Evolutionary conservation across 1,140 invertebrate genomes (phyloP).

Genomic region (Papilio machaon): DNA sequence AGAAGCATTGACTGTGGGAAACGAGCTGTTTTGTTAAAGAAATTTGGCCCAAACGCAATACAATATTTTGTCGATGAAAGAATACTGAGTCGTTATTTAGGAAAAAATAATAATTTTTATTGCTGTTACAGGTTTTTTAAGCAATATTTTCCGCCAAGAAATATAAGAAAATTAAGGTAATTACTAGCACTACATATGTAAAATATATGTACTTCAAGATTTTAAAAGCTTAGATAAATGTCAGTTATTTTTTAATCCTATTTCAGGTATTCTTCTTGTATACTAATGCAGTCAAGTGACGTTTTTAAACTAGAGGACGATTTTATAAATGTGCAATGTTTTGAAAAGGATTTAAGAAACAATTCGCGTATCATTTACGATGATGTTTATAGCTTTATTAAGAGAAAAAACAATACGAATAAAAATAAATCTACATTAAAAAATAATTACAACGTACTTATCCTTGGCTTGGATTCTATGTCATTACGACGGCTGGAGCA

Average conservation of each 20-base stretch:
- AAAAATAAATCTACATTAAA: constrained; percentile 49
- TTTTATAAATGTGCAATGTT: constrained; percentile 80
- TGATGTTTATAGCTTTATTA: constrained; percentile 62
- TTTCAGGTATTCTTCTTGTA: constrained; percentile 61
- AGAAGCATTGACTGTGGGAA: constrained; percentile 55
- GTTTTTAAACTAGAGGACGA: constrained; percentile 71
- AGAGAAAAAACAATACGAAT: constrained; percentile 53
- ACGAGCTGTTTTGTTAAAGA: constrained; percentile 62
- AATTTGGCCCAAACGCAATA: constrained; percentile 44
- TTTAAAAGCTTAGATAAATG: constrained; percentile 6
- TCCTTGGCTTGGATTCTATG: constrained; percentile 92
- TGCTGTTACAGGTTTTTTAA: constrained; percentile 67
- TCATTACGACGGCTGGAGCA: constrained; percentile 90
- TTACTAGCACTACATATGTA: background rate
- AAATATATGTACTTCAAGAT: too few relatives aligned
- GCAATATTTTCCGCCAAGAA: constrained; percentile 41
- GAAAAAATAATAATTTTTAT: constrained; percentile 48
- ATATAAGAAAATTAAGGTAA: constrained; percentile 50
- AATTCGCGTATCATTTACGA: constrained; percentile 59
- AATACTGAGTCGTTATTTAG: constrained; percentile 54
- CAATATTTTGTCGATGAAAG: constrained; percentile 55
- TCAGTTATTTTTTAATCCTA: constrained; percentile 1
- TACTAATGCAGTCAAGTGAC: constrained; percentile 61
- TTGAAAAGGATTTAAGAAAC: constrained; percentile 56
- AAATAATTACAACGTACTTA: constrained; percentile 84